Evolutionary conservation across 2,113 vertebrate species (phyloP).

Genomic region (Xiphophorus maculatus): DNA sequence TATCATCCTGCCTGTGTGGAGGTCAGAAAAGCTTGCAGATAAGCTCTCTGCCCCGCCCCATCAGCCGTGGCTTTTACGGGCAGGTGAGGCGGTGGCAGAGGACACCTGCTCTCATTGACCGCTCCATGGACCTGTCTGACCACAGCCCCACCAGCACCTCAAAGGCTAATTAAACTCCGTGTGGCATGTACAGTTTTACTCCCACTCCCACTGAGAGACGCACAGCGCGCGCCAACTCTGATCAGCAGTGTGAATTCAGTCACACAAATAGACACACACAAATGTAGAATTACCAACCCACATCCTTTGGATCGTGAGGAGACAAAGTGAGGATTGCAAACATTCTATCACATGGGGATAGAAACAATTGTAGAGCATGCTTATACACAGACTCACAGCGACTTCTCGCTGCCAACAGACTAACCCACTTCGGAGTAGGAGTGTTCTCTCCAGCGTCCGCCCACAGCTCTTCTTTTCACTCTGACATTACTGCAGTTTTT

Average conservation of each 20-base stretch:
- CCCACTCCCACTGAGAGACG: constrained; percentile 61
- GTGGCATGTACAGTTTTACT: constrained; percentile 61
- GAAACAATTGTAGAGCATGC: constrained; percentile 50
- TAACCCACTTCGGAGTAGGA: constrained; percentile 70
- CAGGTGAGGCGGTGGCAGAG: constrained; percentile 51
- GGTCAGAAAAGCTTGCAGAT: constrained; percentile 48
- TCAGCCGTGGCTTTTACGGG: constrained; percentile 40
- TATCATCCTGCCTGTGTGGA: constrained; percentile 21
- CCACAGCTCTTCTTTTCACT: constrained; percentile 56
- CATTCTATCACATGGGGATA: constrained; percentile 55
- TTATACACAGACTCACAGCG: constrained; percentile 32
- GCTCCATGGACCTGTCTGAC: constrained; percentile 60
- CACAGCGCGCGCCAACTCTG: constrained; percentile 44
- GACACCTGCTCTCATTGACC: constrained; percentile 74
- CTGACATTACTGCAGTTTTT: constrained; percentile 56
- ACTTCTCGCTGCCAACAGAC: constrained; percentile 64
- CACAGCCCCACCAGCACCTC: constrained; percentile 50
- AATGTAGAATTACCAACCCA: constrained; percentile 56
- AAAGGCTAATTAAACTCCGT: constrained; percentile 77
- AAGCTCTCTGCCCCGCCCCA: constrained; percentile 41
- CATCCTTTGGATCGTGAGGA: constrained; percentile 34
- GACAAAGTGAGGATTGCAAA: constrained; percentile 59
- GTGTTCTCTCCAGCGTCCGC: constrained; percentile 68
- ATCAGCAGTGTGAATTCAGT: constrained; percentile 52
- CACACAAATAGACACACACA: constrained; percentile 56